Percentiles rank a stretch among this genome's conserved stretches.
phyloP scores from a whole-genome alignment of 2,797 vertebrate genomes.

The Rhodeus uyekii region DNA sequence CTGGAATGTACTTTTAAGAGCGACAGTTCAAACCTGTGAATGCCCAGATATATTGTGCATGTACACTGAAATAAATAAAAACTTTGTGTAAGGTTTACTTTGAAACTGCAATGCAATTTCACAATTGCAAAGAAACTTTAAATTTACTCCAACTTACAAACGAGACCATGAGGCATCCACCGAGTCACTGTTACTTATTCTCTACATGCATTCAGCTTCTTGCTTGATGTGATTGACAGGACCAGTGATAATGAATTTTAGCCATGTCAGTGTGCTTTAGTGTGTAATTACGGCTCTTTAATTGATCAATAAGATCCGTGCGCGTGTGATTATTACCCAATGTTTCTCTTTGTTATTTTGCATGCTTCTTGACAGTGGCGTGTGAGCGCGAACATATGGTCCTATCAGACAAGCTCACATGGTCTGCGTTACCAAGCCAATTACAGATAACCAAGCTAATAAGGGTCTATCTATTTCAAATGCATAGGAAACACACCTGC shows the following conservation, averaged over 20 bases:
- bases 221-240: constrained; percentile 59
- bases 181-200: constrained; percentile 23
- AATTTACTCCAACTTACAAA: background rate
- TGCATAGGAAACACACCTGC: constrained; percentile 64
- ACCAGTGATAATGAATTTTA: constrained; percentile 54
- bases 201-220: constrained; percentile 6
- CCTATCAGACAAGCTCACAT: constrained; percentile 57
- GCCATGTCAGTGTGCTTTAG: constrained; percentile 45
- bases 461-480: constrained; percentile 56
- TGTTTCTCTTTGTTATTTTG: constrained; percentile 44
- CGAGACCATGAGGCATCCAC: background rate
- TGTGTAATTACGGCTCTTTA: constrained; percentile 53
- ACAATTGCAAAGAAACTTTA: background rate
- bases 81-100: too few relatives aligned
- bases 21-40: background rate
- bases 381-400: constrained; percentile 42
- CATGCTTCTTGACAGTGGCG: constrained; percentile 12
- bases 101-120: background rate
- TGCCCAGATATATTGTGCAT: too few relatives aligned
- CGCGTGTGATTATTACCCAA: constrained; percentile 40
- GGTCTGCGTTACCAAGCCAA: constrained; percentile 68
- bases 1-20: too few relatives aligned
- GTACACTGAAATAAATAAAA: too few relatives aligned
- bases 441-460: constrained; percentile 71
- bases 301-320: constrained; percentile 52